Percentiles rank a stretch among this genome's conserved stretches.
phyloP scores from a whole-genome alignment of 2,113 vertebrate genomes.

The Dolichotis patagonum region DNA sequence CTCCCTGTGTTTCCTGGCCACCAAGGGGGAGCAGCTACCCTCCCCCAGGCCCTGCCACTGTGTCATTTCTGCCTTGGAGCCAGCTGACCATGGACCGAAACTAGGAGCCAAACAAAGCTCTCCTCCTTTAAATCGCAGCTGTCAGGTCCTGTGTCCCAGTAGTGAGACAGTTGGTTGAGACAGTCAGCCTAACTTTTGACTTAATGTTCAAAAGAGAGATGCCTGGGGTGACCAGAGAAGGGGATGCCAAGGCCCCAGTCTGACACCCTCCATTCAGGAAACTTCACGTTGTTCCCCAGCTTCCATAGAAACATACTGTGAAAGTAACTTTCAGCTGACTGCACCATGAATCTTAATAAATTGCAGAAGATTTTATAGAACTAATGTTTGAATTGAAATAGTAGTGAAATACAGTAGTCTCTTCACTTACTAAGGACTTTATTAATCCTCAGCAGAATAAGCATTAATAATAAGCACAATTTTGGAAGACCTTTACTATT shows the following conservation, averaged over 20 bases:
- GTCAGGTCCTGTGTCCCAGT: background rate
- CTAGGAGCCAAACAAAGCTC: background rate
- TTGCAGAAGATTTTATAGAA: background rate
- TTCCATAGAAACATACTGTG: background rate
- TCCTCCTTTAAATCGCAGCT: background rate
- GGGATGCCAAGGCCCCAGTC: background rate
- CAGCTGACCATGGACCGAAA: background rate
- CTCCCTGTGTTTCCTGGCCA: background rate
- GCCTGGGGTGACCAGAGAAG: background rate
- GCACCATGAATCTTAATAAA: background rate
- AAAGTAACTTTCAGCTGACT: background rate
- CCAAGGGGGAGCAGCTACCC: background rate
- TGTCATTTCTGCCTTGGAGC: background rate
- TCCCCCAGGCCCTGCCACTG: background rate
- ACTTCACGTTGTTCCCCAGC: background rate
- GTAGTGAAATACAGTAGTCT: background rate
- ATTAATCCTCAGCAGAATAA: background rate
- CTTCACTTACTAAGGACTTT: background rate
- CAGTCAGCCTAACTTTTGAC: background rate
- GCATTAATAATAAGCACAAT: background rate
- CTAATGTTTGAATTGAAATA: background rate
- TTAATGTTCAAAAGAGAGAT: background rate
- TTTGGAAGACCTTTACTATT: background rate
- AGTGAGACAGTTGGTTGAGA: background rate
- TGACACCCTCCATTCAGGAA: background rate